Evolutionary conservation across 2,797 vertebrate genomes (phyloP).

Genomic region (Eospalax fontanierii): DNA sequence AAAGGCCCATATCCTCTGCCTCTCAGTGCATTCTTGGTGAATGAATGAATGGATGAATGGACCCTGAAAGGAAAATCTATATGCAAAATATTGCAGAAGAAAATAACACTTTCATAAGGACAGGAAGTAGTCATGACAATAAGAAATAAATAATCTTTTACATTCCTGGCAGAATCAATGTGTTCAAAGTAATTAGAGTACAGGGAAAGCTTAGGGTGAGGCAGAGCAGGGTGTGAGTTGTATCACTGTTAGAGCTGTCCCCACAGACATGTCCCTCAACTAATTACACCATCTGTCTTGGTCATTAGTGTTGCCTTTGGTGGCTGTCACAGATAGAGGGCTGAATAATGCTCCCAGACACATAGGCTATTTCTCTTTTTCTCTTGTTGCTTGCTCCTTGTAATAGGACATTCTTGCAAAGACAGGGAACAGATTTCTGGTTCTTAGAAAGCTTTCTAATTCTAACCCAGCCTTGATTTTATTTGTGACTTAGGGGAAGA

Average conservation of each 20-base stretch:
- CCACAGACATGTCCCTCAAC: neutral
- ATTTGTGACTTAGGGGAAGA: conserved; percentile 28
- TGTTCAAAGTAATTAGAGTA: neutral
- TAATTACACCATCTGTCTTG: neutral
- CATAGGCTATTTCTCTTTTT: neutral
- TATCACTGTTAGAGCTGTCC: neutral
- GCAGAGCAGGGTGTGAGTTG: neutral
- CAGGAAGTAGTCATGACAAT: neutral
- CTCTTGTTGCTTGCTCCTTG: neutral
- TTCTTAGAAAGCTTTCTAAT: conserved; percentile 7
- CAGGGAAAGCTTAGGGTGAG: neutral
- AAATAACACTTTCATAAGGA: neutral
- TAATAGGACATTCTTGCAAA: conserved; percentile 8
- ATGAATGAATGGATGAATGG: neutral
- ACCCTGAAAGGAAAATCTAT: neutral
- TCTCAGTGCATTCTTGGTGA: neutral
- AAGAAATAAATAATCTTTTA: neutral
- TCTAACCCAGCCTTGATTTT: conserved; percentile 4
- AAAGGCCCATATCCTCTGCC: neutral
- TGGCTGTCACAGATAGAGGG: conserved; percentile 47
- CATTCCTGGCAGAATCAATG: neutral
- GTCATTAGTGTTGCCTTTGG: conserved; percentile 26
- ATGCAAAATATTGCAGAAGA: neutral
- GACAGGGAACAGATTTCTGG: conserved; percentile 3
- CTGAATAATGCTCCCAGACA: neutral